Percentiles rank a stretch among this genome's conserved stretches.
These are phyloP conservation scores for Bradypodion pumilum DNA, from an alignment of 2,797 vertebrate species.

Conservation along the genomic window DNA sequence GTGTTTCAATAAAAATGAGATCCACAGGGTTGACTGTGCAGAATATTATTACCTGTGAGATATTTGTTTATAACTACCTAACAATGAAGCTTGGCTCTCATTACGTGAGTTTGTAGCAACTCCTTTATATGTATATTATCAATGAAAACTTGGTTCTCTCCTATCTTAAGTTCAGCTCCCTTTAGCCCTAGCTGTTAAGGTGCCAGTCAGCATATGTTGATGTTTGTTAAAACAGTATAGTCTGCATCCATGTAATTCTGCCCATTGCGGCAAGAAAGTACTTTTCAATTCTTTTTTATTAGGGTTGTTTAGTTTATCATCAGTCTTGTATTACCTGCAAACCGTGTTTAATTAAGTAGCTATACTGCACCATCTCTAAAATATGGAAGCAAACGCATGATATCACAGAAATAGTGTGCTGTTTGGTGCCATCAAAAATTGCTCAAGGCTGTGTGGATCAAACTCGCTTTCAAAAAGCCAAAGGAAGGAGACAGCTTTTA, in stretches of 20 bases:
- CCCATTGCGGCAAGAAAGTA: conserved; percentile 40
- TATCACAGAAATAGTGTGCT: conserved; percentile 4
- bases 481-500: background rate
- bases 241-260: conserved; percentile 37
- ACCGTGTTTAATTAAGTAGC: background rate
- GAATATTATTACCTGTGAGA: background rate
- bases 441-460: background rate
- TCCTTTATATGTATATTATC: background rate
- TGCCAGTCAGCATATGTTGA: too few species aligned
- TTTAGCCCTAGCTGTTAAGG: background rate
- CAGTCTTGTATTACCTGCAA: conserved; percentile 63
- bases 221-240: fast-evolving
- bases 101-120: background rate
- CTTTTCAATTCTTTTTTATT: fast-evolving
- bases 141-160: fast-evolving
- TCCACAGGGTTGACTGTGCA: background rate
- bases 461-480: background rate
- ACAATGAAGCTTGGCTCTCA: background rate
- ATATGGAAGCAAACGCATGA: background rate
- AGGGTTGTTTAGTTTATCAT: conserved; percentile 43
- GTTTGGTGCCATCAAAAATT: background rate
- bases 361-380: conserved; percentile 2
- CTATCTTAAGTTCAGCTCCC: background rate
- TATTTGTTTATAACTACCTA: background rate
- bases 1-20: background rate